These are phyloP conservation scores for Malachius bipustulatus DNA, from an alignment of 2,888 invertebrate species.

Conservation along the genomic window DNA sequence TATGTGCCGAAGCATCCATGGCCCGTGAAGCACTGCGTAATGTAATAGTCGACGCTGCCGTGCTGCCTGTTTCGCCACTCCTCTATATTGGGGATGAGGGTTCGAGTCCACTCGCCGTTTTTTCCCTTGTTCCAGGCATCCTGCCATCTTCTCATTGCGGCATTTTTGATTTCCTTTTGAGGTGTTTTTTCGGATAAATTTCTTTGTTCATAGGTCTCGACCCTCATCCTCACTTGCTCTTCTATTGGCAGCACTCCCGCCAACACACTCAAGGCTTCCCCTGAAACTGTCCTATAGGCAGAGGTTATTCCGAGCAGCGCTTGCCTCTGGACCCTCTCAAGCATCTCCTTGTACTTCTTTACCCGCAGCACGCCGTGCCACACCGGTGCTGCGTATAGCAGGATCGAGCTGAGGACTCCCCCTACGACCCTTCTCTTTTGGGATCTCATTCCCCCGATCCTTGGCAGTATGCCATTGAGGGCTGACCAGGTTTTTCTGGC, in stretches of 20 bases:
- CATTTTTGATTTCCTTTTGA: too few species aligned
- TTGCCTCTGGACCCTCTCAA: too few species aligned
- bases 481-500: background rate
- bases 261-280: too few species aligned
- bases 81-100: background rate
- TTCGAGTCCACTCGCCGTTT: background rate
- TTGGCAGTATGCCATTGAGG: constrained; percentile 1
- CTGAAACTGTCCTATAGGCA: too few species aligned
- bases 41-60: background rate
- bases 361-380: background rate
- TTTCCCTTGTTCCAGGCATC: background rate
- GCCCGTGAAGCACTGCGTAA: too few species aligned
- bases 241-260: too few species aligned
- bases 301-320: too few species aligned
- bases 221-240: too few species aligned
- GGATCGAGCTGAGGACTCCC: too few species aligned
- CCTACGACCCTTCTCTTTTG: background rate
- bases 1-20: background rate
- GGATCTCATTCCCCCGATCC: background rate
- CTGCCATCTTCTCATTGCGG: background rate
- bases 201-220: too few species aligned
- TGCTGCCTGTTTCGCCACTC: background rate
- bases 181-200: too few species aligned
- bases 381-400: background rate
- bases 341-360: background rate